Percentiles rank a stretch among this genome's conserved stretches.
phyloP scores from a whole-genome alignment of 2,888 invertebrate species.

The Metopia argyrocephala region DNA sequence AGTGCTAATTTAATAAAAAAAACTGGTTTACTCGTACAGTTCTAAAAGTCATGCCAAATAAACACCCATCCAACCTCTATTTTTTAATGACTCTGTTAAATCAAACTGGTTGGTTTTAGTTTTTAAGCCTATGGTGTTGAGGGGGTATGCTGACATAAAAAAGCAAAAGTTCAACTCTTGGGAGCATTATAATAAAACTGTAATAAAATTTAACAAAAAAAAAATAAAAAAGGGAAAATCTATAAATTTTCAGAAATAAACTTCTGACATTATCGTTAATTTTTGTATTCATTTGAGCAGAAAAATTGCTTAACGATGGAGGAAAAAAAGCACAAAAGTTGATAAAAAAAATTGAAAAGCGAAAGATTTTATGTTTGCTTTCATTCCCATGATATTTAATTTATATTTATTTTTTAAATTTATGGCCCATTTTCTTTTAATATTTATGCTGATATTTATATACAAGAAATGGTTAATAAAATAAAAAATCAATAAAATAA shows the following conservation, averaged over 20 bases:
- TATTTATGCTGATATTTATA: neutral
- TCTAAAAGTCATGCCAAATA: neutral
- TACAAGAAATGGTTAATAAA: neutral
- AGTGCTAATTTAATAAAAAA: neutral
- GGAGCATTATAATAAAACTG: conserved; percentile 26
- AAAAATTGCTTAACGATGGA: neutral
- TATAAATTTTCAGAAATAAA: conserved; percentile 19
- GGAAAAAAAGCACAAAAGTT: neutral
- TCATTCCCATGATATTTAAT: neutral
- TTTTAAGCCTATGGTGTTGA: too few relatives aligned
- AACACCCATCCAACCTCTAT: neutral
- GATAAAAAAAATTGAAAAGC: neutral
- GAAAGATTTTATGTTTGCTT: neutral
- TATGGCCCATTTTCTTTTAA: too few relatives aligned
- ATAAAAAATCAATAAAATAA: neutral
- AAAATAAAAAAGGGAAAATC: neutral
- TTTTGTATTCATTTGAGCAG: neutral
- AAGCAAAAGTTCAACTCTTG: neutral
- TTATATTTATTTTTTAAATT: too few relatives aligned
- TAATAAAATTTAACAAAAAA: conserved; percentile 6
- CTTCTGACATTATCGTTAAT: conserved; percentile 16
- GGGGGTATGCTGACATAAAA: too few relatives aligned
- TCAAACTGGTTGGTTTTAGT: neutral
- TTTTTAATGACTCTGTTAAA: neutral
- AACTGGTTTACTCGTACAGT: too few relatives aligned